Evolutionary conservation across 2,888 invertebrate species (phyloP).

Genomic region (Lymantria monacha): DNA sequence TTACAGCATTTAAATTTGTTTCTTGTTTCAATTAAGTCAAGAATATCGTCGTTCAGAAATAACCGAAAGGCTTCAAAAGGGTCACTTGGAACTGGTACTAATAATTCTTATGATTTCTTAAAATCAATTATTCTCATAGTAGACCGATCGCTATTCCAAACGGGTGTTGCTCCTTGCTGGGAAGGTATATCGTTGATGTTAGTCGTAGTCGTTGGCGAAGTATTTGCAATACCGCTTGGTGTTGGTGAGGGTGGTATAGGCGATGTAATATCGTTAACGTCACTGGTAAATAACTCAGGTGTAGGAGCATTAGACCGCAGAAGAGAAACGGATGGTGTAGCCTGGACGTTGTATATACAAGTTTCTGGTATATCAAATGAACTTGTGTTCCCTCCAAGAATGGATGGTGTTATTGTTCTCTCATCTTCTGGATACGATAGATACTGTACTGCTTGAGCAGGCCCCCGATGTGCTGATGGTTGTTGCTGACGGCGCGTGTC

Average conservation of each 20-base stretch:
- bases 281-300: conserved; percentile 7
- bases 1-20: conserved; percentile 10
- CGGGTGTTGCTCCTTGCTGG: conserved; percentile 10
- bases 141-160: conserved; percentile 8
- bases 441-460: too few species aligned
- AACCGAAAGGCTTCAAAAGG: conserved; percentile 14
- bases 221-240: conserved; percentile 2
- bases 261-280: conserved; percentile 1
- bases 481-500: too few species aligned
- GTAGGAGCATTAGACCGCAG: conserved; percentile 10
- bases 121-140: conserved; percentile 10
- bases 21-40: conserved; percentile 10
- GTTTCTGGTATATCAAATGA: too few species aligned
- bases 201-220: background rate
- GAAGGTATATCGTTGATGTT: conserved; percentile 2
- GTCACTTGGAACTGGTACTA: conserved; percentile 6
- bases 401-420: too few species aligned
- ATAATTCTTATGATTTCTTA: conserved; percentile 8
- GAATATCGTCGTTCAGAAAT: conserved; percentile 11
- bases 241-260: background rate
- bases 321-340: conserved; percentile 11
- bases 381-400: too few species aligned
- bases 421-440: too few species aligned
- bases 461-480: too few species aligned
- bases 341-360: too few species aligned